A percentile compares a stretch with the other conserved stretches of the same genome.
Conservation (phyloP, 37 sponge, comb jelly and placozoan species). For the Oopsacas minuta region DNA sequence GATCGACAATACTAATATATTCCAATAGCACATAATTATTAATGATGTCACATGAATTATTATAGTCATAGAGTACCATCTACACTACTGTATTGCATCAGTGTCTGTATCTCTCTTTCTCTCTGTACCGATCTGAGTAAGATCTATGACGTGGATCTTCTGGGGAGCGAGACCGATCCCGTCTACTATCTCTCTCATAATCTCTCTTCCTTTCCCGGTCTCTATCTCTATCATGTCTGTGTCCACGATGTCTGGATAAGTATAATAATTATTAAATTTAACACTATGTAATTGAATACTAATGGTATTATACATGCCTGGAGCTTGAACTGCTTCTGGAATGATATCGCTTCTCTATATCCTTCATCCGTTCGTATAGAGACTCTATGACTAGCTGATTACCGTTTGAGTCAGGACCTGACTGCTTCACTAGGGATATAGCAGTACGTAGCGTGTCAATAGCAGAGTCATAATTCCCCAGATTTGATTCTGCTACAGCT, state of each 20-base stretch:
- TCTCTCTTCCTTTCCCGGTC: background rate
- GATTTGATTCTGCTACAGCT: conserved; percentile 49
- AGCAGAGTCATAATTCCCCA: conserved; percentile 73
- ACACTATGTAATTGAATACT: background rate
- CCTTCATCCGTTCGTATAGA: background rate
- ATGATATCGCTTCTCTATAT: conserved; percentile 8
- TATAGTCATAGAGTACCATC: too few species aligned
- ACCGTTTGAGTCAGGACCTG: conserved; percentile 50
- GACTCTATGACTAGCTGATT: conserved; percentile 29
- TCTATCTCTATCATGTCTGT: background rate
- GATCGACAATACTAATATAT: too few species aligned
- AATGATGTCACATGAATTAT: too few species aligned
- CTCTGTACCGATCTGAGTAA: background rate
- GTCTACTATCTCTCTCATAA: background rate
- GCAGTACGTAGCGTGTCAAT: conserved; percentile 67
- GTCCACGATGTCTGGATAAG: background rate
- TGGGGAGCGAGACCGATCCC: background rate
- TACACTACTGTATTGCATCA: too few species aligned
- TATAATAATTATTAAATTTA: background rate
- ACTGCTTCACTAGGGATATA: conserved; percentile 75
- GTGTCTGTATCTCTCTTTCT: conserved; percentile 7
- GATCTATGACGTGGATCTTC: background rate
- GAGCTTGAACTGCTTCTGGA: background rate
- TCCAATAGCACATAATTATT: too few species aligned
- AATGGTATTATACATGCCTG: background rate